Evolutionary conservation across 1,140 invertebrate species (phyloP), one percentile per base, ranked within the genome.

Genomic region (Trypoxylus dichotomus): DNA sequence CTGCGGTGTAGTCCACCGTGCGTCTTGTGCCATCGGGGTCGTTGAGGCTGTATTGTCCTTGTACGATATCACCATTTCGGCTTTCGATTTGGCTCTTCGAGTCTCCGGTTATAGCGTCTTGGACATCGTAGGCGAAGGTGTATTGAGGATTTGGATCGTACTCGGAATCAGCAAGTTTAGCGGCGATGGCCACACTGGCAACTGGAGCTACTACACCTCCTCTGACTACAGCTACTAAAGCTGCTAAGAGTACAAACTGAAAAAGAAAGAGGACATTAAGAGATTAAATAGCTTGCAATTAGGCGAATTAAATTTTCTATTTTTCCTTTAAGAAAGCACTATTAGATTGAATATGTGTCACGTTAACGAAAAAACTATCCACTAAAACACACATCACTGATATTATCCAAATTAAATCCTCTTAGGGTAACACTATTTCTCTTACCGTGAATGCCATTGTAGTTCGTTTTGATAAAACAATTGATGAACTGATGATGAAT

Each of bases 1-100:
- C 89, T 37, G 90, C 90, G 3, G 90, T 90, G 84, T 92, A 92
- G 79, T 91, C 90, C 2, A 91, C 90, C 91, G 90, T 5, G 91
- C 88, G 79, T 91, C 90, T 41, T 90, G 85, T 92, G 91, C 73
- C 88, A 87, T 78, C 91, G 89, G 91, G 90, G 78, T 92, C 91
- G 27, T 90, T 87, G 11, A 92, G 83, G 2, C 89, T 91, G 85
- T 92, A 92, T 72, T 89, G 88, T 42, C 91, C 91, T 82, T 91
- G 89, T 8, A 92, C 91, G 19, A 92, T 88, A 82, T 92, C 91
- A 11, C 92, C 92, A 74, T 88, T 86, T 3, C 89, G 85, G 24
- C 86, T 87, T 84, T 91, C 90, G 74, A 89, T 85, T 83, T 90
- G 89, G 79, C 87, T 88, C 84, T 91, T 90, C 80, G 88, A 87